Conservation (phyloP, 2,888 invertebrate genomes). For the Nycteola revayana region DNA sequence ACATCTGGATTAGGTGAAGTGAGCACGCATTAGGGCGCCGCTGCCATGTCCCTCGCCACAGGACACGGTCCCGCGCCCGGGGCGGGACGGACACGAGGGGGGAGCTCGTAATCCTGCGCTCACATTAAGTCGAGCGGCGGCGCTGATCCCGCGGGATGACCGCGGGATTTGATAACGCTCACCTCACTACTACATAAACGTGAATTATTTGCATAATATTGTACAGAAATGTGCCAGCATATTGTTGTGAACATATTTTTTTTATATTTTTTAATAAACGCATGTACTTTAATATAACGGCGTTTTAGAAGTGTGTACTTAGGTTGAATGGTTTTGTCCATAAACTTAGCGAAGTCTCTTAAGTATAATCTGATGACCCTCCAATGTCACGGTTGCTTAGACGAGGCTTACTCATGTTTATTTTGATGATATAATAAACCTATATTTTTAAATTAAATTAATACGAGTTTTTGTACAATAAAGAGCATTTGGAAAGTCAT, state of each 20-base stretch:
- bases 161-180: constrained; percentile 22
- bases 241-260: constrained; percentile 1
- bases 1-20: constrained; percentile 9
- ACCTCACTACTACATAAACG: constrained; percentile 17
- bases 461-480: too few relatives aligned
- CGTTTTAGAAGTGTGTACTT: too few relatives aligned
- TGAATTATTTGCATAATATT: constrained; percentile 20
- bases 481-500: too few relatives aligned
- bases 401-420: too few relatives aligned
- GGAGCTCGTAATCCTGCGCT: constrained; percentile 20
- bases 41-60: constrained; percentile 1
- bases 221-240: constrained; percentile 1
- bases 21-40: constrained; percentile 5
- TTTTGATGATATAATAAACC: too few relatives aligned
- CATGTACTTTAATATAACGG: neutral
- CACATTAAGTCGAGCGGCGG: constrained; percentile 24
- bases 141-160: constrained; percentile 24
- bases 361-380: too few relatives aligned
- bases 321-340: too few relatives aligned
- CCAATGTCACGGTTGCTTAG: too few relatives aligned
- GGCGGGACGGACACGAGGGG: constrained; percentile 5
- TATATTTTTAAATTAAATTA: too few relatives aligned
- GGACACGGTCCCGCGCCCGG: neutral
- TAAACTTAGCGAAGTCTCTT: too few relatives aligned
- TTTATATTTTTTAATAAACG: neutral